phyloP scores from a whole-genome alignment of 2,797 vertebrate species.

The Gouania willdenowi region DNA sequence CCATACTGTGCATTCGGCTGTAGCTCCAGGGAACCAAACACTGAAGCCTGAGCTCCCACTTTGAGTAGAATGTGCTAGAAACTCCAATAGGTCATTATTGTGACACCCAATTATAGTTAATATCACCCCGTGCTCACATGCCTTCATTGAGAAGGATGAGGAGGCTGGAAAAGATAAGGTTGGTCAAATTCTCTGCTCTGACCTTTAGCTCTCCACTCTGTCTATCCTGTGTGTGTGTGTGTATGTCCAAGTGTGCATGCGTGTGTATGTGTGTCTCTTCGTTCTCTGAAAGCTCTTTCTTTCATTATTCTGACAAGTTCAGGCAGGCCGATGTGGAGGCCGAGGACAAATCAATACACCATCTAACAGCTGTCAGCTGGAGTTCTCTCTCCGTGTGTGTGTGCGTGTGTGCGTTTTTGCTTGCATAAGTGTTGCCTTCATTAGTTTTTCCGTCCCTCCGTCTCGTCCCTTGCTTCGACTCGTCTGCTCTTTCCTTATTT shows the following conservation, averaged over 20 bases:
- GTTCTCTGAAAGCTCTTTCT: constrained; percentile 26
- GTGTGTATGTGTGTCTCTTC: constrained; percentile 18
- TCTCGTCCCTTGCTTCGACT: not conserved
- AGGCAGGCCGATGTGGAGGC: constrained; percentile 43
- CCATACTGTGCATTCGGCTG: too few relatives aligned
- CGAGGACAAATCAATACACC: constrained; percentile 64
- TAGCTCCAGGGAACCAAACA: too few relatives aligned
- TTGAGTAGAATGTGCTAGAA: too few relatives aligned
- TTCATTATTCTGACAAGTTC: constrained; percentile 61
- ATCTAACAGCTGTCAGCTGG: constrained; percentile 63
- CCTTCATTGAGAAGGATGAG: too few relatives aligned
- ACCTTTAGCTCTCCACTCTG: constrained; percentile 22
- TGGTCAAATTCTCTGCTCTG: constrained; percentile 16
- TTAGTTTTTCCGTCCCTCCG: constrained; percentile 29
- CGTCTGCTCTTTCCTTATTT: constrained; percentile 1
- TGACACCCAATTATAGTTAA: too few relatives aligned
- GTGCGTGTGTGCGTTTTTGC: constrained; percentile 22
- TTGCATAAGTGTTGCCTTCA: constrained; percentile 32
- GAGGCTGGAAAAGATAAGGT: not conserved
- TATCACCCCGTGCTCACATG: too few relatives aligned
- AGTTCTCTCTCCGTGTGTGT: constrained; percentile 23
- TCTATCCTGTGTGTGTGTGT: constrained; percentile 3
- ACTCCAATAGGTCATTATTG: too few relatives aligned
- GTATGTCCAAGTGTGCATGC: constrained; percentile 13
- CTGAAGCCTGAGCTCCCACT: too few relatives aligned